A percentile compares a stretch with the other conserved stretches of the same genome.
Evolutionary conservation across 2,797 vertebrate species (phyloP).

Genomic region (Eulemur rubriventer): DNA sequence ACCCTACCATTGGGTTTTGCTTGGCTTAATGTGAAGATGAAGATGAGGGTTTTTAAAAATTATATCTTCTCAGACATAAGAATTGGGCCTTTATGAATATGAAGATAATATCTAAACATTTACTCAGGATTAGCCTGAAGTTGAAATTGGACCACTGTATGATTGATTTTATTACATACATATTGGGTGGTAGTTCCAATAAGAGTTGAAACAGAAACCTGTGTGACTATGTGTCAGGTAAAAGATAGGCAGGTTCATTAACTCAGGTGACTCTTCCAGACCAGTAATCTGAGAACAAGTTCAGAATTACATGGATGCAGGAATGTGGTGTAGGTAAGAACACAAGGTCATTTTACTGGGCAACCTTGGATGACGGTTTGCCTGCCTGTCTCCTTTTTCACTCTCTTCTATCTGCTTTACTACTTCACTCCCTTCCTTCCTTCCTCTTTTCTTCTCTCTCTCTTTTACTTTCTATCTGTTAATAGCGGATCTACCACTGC

Average conservation of each 20-base stretch:
- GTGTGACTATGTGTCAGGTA: not conserved
- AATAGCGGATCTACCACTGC: not conserved
- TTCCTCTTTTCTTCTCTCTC: not conserved
- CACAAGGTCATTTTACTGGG: not conserved
- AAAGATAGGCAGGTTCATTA: not conserved
- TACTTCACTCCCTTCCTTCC: not conserved
- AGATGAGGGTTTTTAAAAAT: not conserved
- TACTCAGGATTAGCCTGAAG: not conserved
- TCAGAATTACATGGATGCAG: not conserved
- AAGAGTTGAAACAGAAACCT: constrained; percentile 26
- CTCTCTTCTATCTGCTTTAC: not conserved
- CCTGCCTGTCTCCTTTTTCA: not conserved
- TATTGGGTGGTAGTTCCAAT: not conserved
- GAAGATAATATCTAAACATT: not conserved
- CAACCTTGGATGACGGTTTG: not conserved
- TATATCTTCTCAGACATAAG: not conserved
- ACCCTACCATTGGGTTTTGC: not conserved
- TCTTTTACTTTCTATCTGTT: not conserved
- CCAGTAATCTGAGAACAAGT: not conserved
- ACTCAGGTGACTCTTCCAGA: not conserved
- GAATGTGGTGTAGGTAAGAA: not conserved
- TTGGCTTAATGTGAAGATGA: not conserved
- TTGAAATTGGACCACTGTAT: not conserved
- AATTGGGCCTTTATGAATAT: not conserved
- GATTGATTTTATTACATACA: not conserved